phyloP scores from a whole-genome alignment of 2,797 vertebrate genomes.

The Lacerta agilis region DNA sequence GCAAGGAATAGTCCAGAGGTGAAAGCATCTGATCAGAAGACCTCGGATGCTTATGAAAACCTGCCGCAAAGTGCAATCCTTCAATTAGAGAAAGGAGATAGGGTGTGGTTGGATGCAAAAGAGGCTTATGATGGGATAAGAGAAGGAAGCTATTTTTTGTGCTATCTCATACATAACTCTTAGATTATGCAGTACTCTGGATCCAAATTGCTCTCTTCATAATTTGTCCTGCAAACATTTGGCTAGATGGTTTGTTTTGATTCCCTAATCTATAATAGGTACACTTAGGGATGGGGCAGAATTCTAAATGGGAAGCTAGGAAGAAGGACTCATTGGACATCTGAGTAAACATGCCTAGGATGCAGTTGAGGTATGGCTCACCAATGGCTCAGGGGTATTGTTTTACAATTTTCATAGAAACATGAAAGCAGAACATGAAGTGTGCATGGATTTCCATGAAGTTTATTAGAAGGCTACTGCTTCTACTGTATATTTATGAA shows the following conservation, averaged over 20 bases:
- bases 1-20: constrained; percentile 31
- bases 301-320: too few species aligned
- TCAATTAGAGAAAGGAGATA: not conserved
- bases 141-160: not conserved
- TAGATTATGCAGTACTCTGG: not conserved
- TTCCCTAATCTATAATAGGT: too few species aligned
- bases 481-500: not conserved
- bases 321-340: too few species aligned
- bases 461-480: not conserved
- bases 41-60: not conserved
- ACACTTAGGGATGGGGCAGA: too few species aligned
- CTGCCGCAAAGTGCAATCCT: constrained; percentile 1
- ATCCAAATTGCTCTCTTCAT: not conserved
- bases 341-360: too few species aligned
- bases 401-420: too few species aligned
- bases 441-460: not conserved
- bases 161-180: constrained; percentile 6
- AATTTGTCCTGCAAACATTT: too few species aligned
- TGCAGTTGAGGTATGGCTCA: not conserved
- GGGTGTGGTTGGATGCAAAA: constrained; percentile 26
- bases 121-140: not conserved
- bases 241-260: not conserved
- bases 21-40: not conserved
- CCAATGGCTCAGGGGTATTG: not conserved
- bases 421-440: not conserved